Evolutionary conservation across 2,888 invertebrate genomes (phyloP).

Genomic region (Caenorhabditis doughertyi): DNA sequence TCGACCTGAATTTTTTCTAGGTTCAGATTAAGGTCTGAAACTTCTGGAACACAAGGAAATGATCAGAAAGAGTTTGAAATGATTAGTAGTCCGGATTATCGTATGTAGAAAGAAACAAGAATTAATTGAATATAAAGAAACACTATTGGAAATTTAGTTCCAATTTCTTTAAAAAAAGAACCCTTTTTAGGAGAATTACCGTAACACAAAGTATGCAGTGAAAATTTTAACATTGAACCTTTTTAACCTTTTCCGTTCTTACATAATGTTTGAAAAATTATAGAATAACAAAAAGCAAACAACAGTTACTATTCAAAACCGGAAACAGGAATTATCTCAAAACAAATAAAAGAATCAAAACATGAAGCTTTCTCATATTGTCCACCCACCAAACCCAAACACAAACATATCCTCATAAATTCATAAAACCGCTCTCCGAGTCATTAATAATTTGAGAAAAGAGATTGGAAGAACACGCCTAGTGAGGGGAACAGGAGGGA

Average conservation of each 20-base stretch:
- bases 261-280: not conserved
- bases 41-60: not conserved
- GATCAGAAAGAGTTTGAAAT: not conserved
- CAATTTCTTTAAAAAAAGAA: too few species aligned
- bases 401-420: conserved; percentile 28
- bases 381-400: too few species aligned
- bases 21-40: not conserved
- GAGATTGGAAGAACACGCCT: conserved; percentile 27
- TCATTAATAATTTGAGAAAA: conserved; percentile 45
- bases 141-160: too few species aligned
- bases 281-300: not conserved
- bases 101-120: too few species aligned
- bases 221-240: too few species aligned
- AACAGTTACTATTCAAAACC: conserved; percentile 18
- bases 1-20: conserved; percentile 16
- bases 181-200: too few species aligned
- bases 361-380: not conserved
- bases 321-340: not conserved
- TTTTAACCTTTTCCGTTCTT: not conserved
- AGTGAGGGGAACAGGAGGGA: not conserved
- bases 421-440: conserved; percentile 43
- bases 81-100: too few species aligned
- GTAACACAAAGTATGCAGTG: too few species aligned
- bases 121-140: too few species aligned
- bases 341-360: conserved; percentile 20